These are phyloP conservation scores for Eupeodes corollae DNA, from an alignment of 1,140 invertebrate genomes.

Conservation along the genomic window DNA sequence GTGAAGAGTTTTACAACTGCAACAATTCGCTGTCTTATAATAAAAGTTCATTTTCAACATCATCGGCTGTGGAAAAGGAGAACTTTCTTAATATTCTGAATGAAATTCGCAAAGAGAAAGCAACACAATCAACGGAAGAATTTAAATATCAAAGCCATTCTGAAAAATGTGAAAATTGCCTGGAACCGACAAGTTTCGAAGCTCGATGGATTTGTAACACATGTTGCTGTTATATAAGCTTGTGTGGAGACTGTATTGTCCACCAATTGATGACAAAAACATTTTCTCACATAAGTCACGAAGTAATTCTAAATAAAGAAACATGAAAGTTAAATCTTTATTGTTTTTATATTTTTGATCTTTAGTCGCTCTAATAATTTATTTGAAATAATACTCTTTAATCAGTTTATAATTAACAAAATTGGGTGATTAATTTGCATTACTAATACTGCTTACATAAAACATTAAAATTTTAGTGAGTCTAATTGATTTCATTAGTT, in stretches of 20 bases:
- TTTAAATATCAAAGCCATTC: slow-evolving; percentile 38
- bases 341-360: no score
- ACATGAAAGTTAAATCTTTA: no score
- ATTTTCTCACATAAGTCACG: slow-evolving; percentile 27
- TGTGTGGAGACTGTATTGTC: slow-evolving; percentile 25
- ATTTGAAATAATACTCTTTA: no score
- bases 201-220: slow-evolving; percentile 58
- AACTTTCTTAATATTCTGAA: slow-evolving; percentile 23
- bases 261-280: slow-evolving; percentile 18
- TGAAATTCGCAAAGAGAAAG: slow-evolving; percentile 28
- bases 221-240: slow-evolving; percentile 32
- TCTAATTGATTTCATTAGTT: no score
- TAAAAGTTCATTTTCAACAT: slow-evolving; percentile 5
- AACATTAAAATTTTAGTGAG: no score
- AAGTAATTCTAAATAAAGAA: slow-evolving; percentile 9
- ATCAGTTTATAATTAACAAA: no score
- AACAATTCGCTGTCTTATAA: neutral
- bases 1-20: slow-evolving; percentile 17
- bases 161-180: slow-evolving; percentile 56
- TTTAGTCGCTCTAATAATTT: no score
- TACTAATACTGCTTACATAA: no score
- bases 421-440: no score
- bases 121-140: slow-evolving; percentile 10
- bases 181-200: slow-evolving; percentile 52
- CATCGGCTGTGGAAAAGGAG: slow-evolving; percentile 6